These are phyloP conservation scores for Arenaria interpres DNA, from an alignment of 2,113 vertebrate species.

Conservation along the genomic window DNA sequence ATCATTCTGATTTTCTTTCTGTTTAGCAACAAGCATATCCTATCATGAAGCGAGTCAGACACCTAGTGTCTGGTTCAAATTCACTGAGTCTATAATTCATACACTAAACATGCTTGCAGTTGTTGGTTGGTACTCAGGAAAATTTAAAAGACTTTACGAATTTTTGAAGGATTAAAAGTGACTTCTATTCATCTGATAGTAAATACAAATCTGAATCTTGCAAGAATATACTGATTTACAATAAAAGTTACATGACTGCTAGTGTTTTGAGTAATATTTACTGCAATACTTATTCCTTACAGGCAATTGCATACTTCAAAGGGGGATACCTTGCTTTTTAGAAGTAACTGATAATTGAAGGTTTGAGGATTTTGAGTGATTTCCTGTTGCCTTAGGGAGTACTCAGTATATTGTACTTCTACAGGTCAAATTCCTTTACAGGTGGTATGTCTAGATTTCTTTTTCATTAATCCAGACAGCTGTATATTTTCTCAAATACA, in stretches of 20 bases:
- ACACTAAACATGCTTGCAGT: not conserved
- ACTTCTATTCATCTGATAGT: no score
- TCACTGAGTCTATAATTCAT: not conserved
- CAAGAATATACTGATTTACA: not conserved
- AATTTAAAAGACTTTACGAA: not conserved
- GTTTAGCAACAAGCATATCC: not conserved
- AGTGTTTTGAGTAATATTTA: not conserved
- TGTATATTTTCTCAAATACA: not conserved
- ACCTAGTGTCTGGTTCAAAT: not conserved
- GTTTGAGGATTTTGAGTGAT: not conserved
- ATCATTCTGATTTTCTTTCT: not conserved
- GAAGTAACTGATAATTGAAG: not conserved
- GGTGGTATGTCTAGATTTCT: not conserved
- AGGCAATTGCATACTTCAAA: not conserved
- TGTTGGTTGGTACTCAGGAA: not conserved
- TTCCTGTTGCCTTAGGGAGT: not conserved
- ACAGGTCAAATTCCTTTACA: not conserved
- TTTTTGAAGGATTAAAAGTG: not conserved
- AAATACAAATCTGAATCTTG: not conserved
- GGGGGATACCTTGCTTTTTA: not conserved
- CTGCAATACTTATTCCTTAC: no score
- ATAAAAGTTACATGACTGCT: not conserved
- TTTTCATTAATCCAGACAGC: not conserved
- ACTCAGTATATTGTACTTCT: not conserved
- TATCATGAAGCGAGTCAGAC: not conserved